phyloP scores from a whole-genome alignment of 2,113 vertebrate species.

The Setophaga kirtlandii region DNA sequence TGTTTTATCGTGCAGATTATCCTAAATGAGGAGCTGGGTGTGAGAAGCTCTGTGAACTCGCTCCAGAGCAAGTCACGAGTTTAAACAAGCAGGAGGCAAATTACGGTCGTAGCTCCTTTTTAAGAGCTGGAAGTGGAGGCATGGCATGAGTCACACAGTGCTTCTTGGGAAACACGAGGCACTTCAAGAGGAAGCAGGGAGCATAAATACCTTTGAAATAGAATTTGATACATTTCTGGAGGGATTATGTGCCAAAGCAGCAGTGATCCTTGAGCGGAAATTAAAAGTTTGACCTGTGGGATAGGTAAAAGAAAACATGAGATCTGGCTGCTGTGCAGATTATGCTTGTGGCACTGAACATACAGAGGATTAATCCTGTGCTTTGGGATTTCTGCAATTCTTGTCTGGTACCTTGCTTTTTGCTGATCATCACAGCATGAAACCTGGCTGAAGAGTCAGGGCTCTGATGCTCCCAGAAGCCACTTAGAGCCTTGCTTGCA shows the following conservation, averaged over 20 bases:
- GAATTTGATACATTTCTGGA: constrained; percentile 1
- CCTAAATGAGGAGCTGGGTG: background rate
- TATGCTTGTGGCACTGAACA: background rate
- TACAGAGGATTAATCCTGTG: background rate
- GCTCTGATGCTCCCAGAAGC: background rate
- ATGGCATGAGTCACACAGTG: background rate
- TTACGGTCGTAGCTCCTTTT: background rate
- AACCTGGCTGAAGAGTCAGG: background rate
- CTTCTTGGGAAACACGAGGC: background rate
- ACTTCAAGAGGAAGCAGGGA: background rate
- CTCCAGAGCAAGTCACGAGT: background rate
- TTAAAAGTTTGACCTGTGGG: background rate
- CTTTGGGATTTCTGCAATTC: background rate
- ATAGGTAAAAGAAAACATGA: background rate
- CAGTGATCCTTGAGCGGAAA: background rate
- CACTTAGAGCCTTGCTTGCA: background rate
- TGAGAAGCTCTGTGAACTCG: background rate
- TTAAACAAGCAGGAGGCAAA: background rate
- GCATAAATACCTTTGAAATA: background rate
- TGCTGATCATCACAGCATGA: background rate
- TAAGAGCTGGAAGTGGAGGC: constrained; percentile 6
- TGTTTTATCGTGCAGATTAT: background rate
- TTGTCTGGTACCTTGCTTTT: background rate
- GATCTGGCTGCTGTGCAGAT: background rate
- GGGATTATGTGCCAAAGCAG: background rate